Evolutionary conservation across 2,888 invertebrate species (phyloP).

Genomic region (Lepidochitona cinerea): DNA sequence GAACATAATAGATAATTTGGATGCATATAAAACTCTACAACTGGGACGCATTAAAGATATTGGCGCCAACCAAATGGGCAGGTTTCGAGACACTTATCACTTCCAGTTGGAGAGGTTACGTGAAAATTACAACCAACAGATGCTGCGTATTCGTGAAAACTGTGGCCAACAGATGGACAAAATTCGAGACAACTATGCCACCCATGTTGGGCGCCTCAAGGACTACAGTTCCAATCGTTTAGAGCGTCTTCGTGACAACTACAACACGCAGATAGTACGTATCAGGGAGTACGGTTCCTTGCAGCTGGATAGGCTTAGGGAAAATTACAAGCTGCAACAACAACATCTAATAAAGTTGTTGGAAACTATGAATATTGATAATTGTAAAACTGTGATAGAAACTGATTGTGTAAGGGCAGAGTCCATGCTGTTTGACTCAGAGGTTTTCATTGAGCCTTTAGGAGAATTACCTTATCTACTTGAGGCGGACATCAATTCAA

Average conservation of each 20-base stretch:
- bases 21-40: constrained; percentile 62
- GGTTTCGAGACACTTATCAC: constrained; percentile 61
- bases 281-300: constrained; percentile 95
- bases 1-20: constrained; percentile 72
- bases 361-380: constrained; percentile 94
- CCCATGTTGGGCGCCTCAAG: constrained; percentile 89
- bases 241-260: constrained; percentile 95
- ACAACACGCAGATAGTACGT: constrained; percentile 94
- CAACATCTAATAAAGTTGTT: constrained; percentile 93
- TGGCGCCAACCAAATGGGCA: constrained; percentile 58
- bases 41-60: constrained; percentile 60
- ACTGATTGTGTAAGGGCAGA: constrained; percentile 81
- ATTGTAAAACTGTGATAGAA: constrained; percentile 77
- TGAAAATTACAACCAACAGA: constrained; percentile 93
- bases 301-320: constrained; percentile 88
- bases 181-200: constrained; percentile 91
- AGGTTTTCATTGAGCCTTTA: constrained; percentile 1
- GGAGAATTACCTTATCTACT: background rate
- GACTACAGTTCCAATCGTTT: constrained; percentile 93
- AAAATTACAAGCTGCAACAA: constrained; percentile 96
- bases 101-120: constrained; percentile 79
- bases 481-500: background rate
- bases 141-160: constrained; percentile 89
- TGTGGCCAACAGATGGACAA: constrained; percentile 95
- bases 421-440: constrained; percentile 74